Percentiles rank a stretch among this genome's conserved stretches.
These are phyloP conservation scores for Morpho achilles DNA, from an alignment of 2,888 invertebrate genomes.

Conservation along the genomic window DNA sequence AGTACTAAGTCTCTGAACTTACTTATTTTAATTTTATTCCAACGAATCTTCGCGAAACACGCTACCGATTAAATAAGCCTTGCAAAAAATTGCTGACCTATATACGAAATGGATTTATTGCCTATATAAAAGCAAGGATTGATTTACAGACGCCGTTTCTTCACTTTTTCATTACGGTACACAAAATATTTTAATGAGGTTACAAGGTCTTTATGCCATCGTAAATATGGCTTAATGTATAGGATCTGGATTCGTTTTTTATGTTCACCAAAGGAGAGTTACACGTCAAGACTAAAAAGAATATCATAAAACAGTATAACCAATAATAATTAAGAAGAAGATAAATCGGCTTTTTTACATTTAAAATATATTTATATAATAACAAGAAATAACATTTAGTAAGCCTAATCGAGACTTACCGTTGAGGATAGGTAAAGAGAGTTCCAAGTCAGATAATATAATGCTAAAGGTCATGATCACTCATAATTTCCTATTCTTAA, in stretches of 20 bases:
- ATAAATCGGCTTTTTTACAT: no score
- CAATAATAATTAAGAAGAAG: no score
- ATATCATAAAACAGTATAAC: no score
- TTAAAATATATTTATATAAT: no score
- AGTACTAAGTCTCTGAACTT: background rate
- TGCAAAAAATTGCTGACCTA: slow-evolving; percentile 32
- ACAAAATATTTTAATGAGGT: slow-evolving; percentile 35
- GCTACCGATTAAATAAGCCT: slow-evolving; percentile 2
- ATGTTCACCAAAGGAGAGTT: slow-evolving; percentile 1
- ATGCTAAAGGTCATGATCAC: no score
- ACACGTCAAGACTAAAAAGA: no score
- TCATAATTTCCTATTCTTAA: no score
- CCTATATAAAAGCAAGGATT: slow-evolving; percentile 39
- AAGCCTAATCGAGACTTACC: no score
- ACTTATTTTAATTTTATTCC: slow-evolving; percentile 9
- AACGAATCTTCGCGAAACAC: slow-evolving; percentile 7
- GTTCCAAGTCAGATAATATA: no score
- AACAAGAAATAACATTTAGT: no score
- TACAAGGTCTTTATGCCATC: slow-evolving; percentile 32
- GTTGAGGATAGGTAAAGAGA: no score
- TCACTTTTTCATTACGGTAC: slow-evolving; percentile 36
- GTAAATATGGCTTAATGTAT: slow-evolving; percentile 13
- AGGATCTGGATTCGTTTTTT: slow-evolving; percentile 7
- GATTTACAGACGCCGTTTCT: slow-evolving; percentile 40
- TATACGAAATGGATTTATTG: slow-evolving; percentile 46